Evolutionary conservation across 35 echinoderm and acorn worm species (phyloP), one percentile per base, ranked within the genome.

Genomic region (Ptychodera flava): DNA sequence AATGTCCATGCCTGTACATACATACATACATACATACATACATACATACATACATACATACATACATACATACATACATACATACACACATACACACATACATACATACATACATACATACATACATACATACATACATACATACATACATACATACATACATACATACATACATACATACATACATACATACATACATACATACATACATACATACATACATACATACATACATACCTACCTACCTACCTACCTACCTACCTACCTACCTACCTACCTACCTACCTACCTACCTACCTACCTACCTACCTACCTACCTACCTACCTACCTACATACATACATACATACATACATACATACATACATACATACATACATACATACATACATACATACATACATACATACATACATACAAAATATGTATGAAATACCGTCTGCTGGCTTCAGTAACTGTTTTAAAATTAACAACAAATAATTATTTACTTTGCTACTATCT

Each of bases 341-440:
- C n/a, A n/a, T 31, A 81, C 31, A 81, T 81, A 81, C 79, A 81
- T 81, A 81, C 31, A 81, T 81, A 81, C 31, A 81, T 81, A 81
- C 31, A 81, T 81, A 81, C 31, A 81, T 81, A 81, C 31, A 81
- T 81, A 81, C 79, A 81, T 81, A 81, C 31, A 81, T 81, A 81
- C 16, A 16, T 81, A 81, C n/a, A n/a, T n/a, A n/a, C n/a, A n/a
- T n/a, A n/a, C n/a, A n/a, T n/a, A n/a, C n/a, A n/a, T n/a, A n/a
- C n/a, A n/a, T n/a, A n/a, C n/a, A n/a, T n/a, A n/a, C n/a, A n/a
- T n/a, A n/a, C n/a, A n/a, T n/a, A n/a, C n/a, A n/a, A n/a, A n/a
- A n/a, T n/a, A n/a, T n/a, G n/a, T n/a, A n/a, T n/a, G n/a, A n/a
- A n/a, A n/a, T n/a, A n/a, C n/a, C n/a, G n/a, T n/a, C n/a, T n/a